Percentiles rank a stretch among this genome's conserved stretches.
Conservation (phyloP, 2,797 vertebrate genomes). For the Heliangelus exortis region DNA sequence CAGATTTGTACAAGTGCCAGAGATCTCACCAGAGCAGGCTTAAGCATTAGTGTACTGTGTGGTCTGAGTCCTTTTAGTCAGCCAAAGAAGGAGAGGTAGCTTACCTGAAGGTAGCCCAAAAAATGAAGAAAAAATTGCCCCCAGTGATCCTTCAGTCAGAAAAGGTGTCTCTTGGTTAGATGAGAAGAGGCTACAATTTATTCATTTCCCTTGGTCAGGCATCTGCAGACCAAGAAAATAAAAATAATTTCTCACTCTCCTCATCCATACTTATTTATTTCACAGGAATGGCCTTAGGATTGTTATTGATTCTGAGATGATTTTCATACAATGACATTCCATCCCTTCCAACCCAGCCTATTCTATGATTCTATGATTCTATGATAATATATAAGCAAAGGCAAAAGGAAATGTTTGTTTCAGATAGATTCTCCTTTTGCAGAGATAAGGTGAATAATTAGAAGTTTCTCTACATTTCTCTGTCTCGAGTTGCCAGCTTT, state of each 20-base stretch:
- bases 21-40: not conserved
- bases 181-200: not conserved
- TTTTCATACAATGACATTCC: not conserved
- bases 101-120: not conserved
- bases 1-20: not conserved
- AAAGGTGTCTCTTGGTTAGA: not conserved
- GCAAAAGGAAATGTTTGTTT: not conserved
- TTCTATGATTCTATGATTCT: too few species aligned
- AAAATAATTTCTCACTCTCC: not conserved
- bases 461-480: not conserved
- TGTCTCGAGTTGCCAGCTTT: not conserved
- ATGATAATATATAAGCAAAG: not conserved
- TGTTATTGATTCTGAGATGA: not conserved
- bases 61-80: not conserved
- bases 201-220: not conserved
- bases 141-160: not conserved
- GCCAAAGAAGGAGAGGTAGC: not conserved
- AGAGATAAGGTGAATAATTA: not conserved
- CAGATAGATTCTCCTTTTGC: not conserved
- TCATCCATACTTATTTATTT: not conserved
- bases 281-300: not conserved
- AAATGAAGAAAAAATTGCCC: constrained; percentile 6
- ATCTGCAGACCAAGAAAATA: not conserved
- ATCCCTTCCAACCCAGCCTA: too few species aligned
- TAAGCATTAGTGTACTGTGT: not conserved